Evolutionary conservation across 2,888 invertebrate genomes (phyloP).

Genomic region (Panorpa germanica): DNA sequence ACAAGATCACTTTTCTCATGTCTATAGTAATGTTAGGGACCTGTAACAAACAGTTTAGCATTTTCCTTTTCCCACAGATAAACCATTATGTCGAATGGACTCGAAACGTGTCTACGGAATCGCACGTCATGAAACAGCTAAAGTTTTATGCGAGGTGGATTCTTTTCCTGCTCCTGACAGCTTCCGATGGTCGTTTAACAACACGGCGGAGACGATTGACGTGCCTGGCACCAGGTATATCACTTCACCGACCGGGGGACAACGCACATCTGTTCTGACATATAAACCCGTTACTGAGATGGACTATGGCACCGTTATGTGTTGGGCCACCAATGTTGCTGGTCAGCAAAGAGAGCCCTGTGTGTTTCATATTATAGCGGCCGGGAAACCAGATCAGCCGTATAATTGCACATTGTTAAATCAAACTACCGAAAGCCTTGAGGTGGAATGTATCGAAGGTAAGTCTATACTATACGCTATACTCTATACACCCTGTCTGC

Average conservation of each 20-base stretch:
- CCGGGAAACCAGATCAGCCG: slow-evolving; percentile 61
- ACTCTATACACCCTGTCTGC: no score
- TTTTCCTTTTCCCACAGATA: slow-evolving; percentile 35
- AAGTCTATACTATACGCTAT: slow-evolving; percentile 8
- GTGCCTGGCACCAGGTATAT: slow-evolving; percentile 49
- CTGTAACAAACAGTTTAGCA: slow-evolving; percentile 3
- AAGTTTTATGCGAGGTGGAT: slow-evolving; percentile 67
- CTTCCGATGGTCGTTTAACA: slow-evolving; percentile 81
- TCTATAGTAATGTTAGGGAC: no score
- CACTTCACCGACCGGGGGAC: slow-evolving; percentile 30
- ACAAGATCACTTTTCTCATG: no score
- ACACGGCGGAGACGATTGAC: slow-evolving; percentile 64
- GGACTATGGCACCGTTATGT: slow-evolving; percentile 60
- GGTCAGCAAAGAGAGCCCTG: slow-evolving; percentile 55
- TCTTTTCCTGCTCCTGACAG: slow-evolving; percentile 65
- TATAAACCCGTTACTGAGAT: slow-evolving; percentile 58
- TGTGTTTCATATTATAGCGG: slow-evolving; percentile 56
- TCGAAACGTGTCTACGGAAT: slow-evolving; percentile 68
- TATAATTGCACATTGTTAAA: slow-evolving; percentile 59
- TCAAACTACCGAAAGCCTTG: slow-evolving; percentile 55
- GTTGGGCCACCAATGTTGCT: slow-evolving; percentile 53
- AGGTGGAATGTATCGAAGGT: slow-evolving; percentile 50
- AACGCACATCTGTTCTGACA: slow-evolving; percentile 43
- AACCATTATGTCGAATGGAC: slow-evolving; percentile 59
- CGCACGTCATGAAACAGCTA: slow-evolving; percentile 61